A percentile compares a stretch with the other conserved stretches of the same genome.
Evolutionary conservation across 2,113 vertebrate genomes (phyloP).

Genomic region (Actinemys pallida): DNA sequence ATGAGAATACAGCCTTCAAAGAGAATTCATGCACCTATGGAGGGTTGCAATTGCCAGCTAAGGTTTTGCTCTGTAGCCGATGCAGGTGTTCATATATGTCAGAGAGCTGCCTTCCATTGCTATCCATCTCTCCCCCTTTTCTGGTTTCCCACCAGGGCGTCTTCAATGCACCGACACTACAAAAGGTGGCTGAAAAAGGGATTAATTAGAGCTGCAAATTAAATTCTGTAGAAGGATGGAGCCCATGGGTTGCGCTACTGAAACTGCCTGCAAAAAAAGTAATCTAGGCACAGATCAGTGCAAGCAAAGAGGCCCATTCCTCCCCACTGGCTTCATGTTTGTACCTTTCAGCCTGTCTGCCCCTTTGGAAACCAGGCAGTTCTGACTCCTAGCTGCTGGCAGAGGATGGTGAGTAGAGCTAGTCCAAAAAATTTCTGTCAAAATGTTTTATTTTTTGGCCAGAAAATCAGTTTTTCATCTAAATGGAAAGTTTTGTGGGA

Average conservation of each 20-base stretch:
- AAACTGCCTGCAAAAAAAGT: background rate
- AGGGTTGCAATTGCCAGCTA: background rate
- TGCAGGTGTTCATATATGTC: background rate
- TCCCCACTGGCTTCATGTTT: background rate
- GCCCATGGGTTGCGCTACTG: background rate
- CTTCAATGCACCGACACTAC: background rate
- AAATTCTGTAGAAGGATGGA: constrained; percentile 48
- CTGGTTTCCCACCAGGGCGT: background rate
- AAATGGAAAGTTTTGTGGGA: constrained; percentile 57
- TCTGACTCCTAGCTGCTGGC: constrained; percentile 14
- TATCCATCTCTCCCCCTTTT: constrained; percentile 22
- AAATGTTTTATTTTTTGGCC: constrained; percentile 62
- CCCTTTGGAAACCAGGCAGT: constrained; percentile 13
- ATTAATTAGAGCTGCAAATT: constrained; percentile 46
- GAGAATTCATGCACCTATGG: background rate
- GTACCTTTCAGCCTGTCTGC: constrained; percentile 26
- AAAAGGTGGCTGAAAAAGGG: constrained; percentile 13
- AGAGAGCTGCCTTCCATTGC: background rate
- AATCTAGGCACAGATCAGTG: constrained; percentile 30
- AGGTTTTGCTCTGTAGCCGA: background rate
- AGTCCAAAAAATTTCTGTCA: constrained; percentile 53
- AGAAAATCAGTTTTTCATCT: constrained; percentile 61
- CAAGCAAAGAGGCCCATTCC: background rate
- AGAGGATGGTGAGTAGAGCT: constrained; percentile 29
- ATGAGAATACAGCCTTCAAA: background rate